Conservation (phyloP, 2,888 invertebrate species). For the Heteropelma amictum region DNA sequence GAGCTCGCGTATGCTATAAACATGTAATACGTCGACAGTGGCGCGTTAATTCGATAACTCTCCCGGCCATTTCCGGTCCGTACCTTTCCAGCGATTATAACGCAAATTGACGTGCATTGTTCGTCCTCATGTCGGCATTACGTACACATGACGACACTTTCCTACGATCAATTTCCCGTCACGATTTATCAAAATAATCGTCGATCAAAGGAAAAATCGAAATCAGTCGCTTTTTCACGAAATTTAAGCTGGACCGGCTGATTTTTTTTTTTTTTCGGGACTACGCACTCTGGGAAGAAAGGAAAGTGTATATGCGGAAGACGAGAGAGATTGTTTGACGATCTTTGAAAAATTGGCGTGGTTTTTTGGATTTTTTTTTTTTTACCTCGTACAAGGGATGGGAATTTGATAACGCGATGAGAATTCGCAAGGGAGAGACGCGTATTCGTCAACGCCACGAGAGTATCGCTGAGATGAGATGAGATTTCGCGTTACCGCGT, state of each 20-base stretch:
- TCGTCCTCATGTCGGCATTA: neutral
- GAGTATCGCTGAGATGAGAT: neutral
- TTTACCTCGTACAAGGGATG: neutral
- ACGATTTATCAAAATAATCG: too few relatives aligned
- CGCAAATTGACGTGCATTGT: neutral
- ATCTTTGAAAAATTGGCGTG: too few relatives aligned
- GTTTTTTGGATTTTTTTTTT: too few relatives aligned
- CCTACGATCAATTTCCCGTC: conserved; percentile 13
- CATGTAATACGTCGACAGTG: conserved; percentile 7
- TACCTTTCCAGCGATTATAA: conserved; percentile 44
- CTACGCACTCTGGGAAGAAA: too few relatives aligned
- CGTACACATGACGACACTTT: neutral
- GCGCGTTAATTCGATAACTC: conserved; percentile 52
- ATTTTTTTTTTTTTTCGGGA: too few relatives aligned
- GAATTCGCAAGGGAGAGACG: conserved; percentile 14
- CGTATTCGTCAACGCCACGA: neutral
- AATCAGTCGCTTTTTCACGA: too few relatives aligned
- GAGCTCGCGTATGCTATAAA: too few relatives aligned
- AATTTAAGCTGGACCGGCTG: too few relatives aligned
- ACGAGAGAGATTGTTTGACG: too few relatives aligned
- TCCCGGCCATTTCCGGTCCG: conserved; percentile 44
- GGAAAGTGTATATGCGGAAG: too few relatives aligned
- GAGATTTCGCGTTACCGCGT: conserved; percentile 40
- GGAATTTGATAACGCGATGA: conserved; percentile 36
- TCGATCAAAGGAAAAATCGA: too few relatives aligned